phyloP scores from a whole-genome alignment of 1,140 invertebrate genomes.

The Euura saliciscinereae region DNA sequence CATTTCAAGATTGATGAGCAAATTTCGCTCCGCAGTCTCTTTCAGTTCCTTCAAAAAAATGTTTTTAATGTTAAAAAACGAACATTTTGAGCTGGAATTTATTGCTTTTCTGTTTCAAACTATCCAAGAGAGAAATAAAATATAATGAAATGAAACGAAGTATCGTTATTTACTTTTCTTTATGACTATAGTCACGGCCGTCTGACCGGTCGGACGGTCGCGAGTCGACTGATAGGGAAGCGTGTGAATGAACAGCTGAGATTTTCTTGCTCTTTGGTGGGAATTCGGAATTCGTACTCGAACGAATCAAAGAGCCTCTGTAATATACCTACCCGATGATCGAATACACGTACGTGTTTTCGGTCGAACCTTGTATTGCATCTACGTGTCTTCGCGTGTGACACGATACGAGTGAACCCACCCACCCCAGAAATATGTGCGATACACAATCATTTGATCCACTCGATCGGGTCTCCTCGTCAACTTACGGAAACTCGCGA shows the following conservation, averaged over 20 bases:
- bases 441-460: too few species aligned
- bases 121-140: too few species aligned
- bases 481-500: background rate
- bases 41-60: too few species aligned
- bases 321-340: too few species aligned
- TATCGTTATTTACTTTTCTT: background rate
- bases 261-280: slow-evolving; percentile 41
- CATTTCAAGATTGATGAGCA: too few species aligned
- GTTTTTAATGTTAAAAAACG: too few species aligned
- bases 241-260: slow-evolving; percentile 51
- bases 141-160: background rate
- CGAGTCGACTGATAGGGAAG: slow-evolving; percentile 54
- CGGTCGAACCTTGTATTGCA: background rate
- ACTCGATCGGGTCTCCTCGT: background rate
- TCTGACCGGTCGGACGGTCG: slow-evolving; percentile 54
- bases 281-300: slow-evolving; percentile 34
- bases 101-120: too few species aligned
- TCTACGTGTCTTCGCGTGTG: too few species aligned
- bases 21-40: too few species aligned
- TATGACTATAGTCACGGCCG: slow-evolving; percentile 9
- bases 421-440: too few species aligned
- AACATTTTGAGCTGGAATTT: too few species aligned
- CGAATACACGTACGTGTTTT: background rate
- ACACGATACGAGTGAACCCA: too few species aligned
- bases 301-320: slow-evolving; percentile 19